Evolutionary conservation across 2,797 vertebrate species (phyloP).

Genomic region (Enoplosus armatus): DNA sequence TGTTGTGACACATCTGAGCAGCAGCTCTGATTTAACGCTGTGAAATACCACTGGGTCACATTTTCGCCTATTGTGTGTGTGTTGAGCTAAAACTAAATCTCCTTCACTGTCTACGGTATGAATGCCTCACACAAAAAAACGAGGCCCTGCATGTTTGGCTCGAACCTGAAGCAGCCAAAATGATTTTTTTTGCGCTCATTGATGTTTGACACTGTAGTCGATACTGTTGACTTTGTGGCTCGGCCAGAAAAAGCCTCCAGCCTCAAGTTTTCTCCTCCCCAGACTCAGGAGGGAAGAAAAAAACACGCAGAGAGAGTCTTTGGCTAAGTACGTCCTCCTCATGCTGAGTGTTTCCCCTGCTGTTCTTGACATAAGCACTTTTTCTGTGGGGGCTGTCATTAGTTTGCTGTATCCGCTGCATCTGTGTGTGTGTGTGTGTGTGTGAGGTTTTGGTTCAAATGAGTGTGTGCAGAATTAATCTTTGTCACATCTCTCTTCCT

Average conservation of each 20-base stretch:
- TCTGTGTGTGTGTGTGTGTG: constrained; percentile 15
- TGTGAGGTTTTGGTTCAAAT: background rate
- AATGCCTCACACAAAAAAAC: constrained; percentile 27
- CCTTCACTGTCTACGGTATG: constrained; percentile 24
- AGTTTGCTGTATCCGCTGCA: constrained; percentile 40
- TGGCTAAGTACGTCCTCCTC: constrained; percentile 30
- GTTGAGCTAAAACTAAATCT: constrained; percentile 45
- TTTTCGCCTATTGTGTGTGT: constrained; percentile 15
- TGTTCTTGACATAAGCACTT: constrained; percentile 66
- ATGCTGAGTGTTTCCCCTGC: constrained; percentile 48
- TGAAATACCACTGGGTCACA: constrained; percentile 33
- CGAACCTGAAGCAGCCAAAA: constrained; percentile 43
- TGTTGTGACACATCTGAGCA: constrained; percentile 29
- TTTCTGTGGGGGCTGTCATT: constrained; percentile 55
- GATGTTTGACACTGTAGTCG: constrained; percentile 61
- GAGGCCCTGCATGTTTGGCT: constrained; percentile 40
- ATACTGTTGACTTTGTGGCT: constrained; percentile 70
- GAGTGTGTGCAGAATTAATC: constrained; percentile 36
- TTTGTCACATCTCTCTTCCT: constrained; percentile 28
- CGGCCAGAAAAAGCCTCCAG: constrained; percentile 37
- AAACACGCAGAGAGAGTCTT: background rate
- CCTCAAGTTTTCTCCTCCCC: constrained; percentile 38
- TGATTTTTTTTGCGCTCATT: constrained; percentile 62
- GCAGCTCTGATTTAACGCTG: constrained; percentile 45
- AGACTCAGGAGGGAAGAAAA: constrained; percentile 19